Percentiles rank a stretch among this genome's conserved stretches.
Conservation (phyloP, 2,113 vertebrate species). For the Heterotilapia buettikoferi region DNA sequence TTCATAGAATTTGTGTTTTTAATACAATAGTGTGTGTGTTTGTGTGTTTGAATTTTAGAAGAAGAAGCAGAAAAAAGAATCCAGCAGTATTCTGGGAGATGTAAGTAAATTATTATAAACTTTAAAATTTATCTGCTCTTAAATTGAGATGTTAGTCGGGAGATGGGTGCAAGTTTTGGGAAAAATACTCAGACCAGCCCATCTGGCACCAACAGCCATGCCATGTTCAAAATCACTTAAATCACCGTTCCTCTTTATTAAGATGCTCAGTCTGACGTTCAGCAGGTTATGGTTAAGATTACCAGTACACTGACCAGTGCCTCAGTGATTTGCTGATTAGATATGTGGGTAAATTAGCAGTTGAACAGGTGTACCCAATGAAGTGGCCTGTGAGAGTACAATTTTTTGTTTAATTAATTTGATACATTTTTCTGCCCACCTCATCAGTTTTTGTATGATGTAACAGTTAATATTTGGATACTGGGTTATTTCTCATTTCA, state of each 20-base stretch:
- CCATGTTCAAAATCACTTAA: not conserved
- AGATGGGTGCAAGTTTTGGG: not conserved
- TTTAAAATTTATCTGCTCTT: not conserved
- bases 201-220: not conserved
- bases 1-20: not conserved
- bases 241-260: not conserved
- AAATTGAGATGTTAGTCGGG: not conserved
- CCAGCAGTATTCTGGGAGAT: conserved; percentile 51
- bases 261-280: not conserved
- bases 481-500: conserved; percentile 26
- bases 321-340: not conserved
- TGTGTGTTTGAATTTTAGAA: conserved; percentile 55
- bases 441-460: not conserved
- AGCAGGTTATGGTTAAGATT: not conserved
- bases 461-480: not conserved
- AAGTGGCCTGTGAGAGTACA: not conserved
- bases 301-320: not conserved
- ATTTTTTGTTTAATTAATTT: not conserved
- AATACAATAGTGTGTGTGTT: not conserved
- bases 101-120: conserved; percentile 66
- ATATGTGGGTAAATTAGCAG: not conserved
- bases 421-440: not conserved
- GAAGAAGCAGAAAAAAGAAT: conserved; percentile 69
- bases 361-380: not conserved
- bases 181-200: not conserved